A percentile compares a stretch with the other conserved stretches of the same genome.
Evolutionary conservation across 2,888 invertebrate species (phyloP).

Genomic region (Drosophila neonasuta): DNA sequence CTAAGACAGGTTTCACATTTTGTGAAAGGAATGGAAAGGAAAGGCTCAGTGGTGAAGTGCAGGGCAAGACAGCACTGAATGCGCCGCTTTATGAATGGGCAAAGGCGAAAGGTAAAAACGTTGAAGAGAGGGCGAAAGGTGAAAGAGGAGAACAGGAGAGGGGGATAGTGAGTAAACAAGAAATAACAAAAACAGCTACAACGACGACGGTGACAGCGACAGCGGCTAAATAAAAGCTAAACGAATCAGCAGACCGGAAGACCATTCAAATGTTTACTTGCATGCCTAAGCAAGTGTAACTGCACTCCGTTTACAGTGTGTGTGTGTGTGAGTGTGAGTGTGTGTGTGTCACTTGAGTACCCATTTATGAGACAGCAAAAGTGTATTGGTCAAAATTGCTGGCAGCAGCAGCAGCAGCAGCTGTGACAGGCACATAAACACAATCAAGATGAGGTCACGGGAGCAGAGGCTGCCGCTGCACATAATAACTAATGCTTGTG

Average conservation of each 20-base stretch:
- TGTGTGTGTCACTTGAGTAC: slow-evolving; percentile 50
- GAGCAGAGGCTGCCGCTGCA: slow-evolving; percentile 33
- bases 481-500: slow-evolving; percentile 34
- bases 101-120: slow-evolving; percentile 12
- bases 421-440: slow-evolving; percentile 11
- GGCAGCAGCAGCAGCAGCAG: slow-evolving; percentile 6
- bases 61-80: slow-evolving; percentile 25
- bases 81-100: slow-evolving; percentile 57
- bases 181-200: slow-evolving; percentile 5
- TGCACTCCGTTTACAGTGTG: slow-evolving; percentile 12
- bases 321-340: slow-evolving; percentile 33
- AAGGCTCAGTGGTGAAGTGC: slow-evolving; percentile 45
- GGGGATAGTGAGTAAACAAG: slow-evolving; percentile 8
- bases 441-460: slow-evolving; percentile 71
- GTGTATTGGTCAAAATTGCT: slow-evolving; percentile 39
- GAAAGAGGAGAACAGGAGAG: not conserved
- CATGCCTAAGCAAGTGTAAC: slow-evolving; percentile 42
- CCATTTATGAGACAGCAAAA: slow-evolving; percentile 53
- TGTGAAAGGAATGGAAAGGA: slow-evolving; percentile 15
- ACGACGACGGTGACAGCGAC: slow-evolving; percentile 13
- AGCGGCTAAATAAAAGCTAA: slow-evolving; percentile 63
- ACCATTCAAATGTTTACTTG: slow-evolving; percentile 66
- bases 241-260: slow-evolving; percentile 74
- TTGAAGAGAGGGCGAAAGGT: not conserved
- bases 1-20: slow-evolving; percentile 32